A percentile compares a stretch with the other conserved stretches of the same genome.
Conservation (phyloP, 2,888 invertebrate genomes). For the Noctuana brunneofusca region DNA sequence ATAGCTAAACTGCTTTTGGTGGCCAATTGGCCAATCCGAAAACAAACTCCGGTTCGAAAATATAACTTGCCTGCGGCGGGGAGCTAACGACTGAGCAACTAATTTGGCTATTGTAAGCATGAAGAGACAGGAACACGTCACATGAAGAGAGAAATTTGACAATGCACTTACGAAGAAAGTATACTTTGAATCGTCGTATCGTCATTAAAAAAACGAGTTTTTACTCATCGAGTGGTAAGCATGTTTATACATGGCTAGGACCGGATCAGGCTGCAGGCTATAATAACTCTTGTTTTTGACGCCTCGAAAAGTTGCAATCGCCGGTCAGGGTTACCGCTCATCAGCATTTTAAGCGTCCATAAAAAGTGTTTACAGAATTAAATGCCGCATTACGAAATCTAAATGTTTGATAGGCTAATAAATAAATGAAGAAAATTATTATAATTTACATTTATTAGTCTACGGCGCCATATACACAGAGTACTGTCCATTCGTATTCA, state of each 20-base stretch:
- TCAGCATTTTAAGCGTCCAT: conserved; percentile 5
- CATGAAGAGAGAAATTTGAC: conserved; percentile 68
- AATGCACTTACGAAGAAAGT: conserved; percentile 76
- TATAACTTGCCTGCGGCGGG: conserved; percentile 19
- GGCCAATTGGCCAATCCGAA: conserved; percentile 31
- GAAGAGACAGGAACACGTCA: conserved; percentile 23
- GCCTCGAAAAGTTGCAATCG: conserved; percentile 16
- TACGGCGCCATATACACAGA: conserved; percentile 20
- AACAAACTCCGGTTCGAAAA: conserved; percentile 23
- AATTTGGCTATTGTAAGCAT: conserved; percentile 54
- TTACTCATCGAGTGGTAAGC: conserved; percentile 46
- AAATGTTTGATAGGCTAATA: conserved; percentile 9
- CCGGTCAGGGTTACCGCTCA: conserved; percentile 24
- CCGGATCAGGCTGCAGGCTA: conserved; percentile 38
- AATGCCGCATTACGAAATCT: conserved; percentile 13
- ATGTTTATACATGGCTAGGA: conserved; percentile 24
- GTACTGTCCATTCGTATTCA: conserved; percentile 25
- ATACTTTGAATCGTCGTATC: conserved; percentile 61
- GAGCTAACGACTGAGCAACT: conserved; percentile 22
- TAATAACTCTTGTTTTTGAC: conserved; percentile 23
- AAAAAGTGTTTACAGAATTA: conserved; percentile 3
- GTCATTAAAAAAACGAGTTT: conserved; percentile 69
- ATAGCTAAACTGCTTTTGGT: conserved; percentile 38
- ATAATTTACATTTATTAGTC: conserved; percentile 20
- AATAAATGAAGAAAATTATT: conserved; percentile 27